phyloP scores from a whole-genome alignment of 2,888 invertebrate species.

The Agriopis marginaria region DNA sequence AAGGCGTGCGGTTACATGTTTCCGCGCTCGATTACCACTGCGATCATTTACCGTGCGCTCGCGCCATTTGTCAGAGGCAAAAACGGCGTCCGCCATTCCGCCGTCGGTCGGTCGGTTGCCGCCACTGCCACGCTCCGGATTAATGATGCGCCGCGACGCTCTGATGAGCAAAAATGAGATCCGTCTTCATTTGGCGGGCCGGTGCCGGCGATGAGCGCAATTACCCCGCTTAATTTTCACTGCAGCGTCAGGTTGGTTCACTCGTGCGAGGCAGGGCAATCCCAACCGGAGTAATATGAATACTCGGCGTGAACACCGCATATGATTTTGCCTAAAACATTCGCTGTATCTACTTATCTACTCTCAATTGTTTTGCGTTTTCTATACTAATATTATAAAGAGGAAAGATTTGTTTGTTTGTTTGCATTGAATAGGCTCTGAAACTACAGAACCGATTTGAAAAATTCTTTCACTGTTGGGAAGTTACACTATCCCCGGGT shows the following conservation, averaged over 20 bases:
- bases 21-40: slow-evolving; percentile 56
- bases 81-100: slow-evolving; percentile 36
- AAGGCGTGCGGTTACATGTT: slow-evolving; percentile 39
- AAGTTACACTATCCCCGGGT: too few species aligned
- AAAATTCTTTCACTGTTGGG: too few species aligned
- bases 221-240: slow-evolving; percentile 38
- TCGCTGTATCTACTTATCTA: too few species aligned
- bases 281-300: slow-evolving; percentile 6
- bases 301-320: slow-evolving; percentile 1
- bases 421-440: too few species aligned
- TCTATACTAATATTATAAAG: too few species aligned
- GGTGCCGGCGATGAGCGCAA: slow-evolving; percentile 28
- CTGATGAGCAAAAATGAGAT: slow-evolving; percentile 50
- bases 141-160: slow-evolving; percentile 51
- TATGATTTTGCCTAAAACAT: slow-evolving; percentile 8
- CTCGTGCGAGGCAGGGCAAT: slow-evolving; percentile 9
- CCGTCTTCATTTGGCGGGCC: slow-evolving; percentile 49
- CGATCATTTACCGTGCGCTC: slow-evolving; percentile 56
- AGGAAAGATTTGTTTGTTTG: too few species aligned
- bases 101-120: slow-evolving; percentile 18
- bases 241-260: slow-evolving; percentile 30
- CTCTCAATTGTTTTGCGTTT: not conserved
- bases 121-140: slow-evolving; percentile 39
- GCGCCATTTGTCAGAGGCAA: slow-evolving; percentile 54
- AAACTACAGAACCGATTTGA: too few species aligned